Base-by-base conservation (phyloP, 2,113 vertebrate species). In the Leucosticte australis region DNA sequence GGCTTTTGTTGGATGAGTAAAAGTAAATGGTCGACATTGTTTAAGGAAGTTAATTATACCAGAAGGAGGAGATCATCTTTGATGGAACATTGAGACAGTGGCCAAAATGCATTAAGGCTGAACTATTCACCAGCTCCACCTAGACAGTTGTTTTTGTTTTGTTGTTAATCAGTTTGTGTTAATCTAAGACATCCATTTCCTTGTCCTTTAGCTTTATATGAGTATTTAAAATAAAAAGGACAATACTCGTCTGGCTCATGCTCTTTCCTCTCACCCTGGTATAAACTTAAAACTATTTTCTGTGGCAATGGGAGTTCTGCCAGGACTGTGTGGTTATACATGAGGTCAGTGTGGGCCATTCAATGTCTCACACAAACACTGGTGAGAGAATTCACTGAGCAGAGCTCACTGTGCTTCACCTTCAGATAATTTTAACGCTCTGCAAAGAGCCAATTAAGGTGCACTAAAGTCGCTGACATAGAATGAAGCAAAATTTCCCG, bases 71-170 rank as follows among this genome's bases (percentile, higher is more conserved):
- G 55, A 74, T 88, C 22, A 7, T 75, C 75, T 90, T 70, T 88
- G 75, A 14, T 60, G 52, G 85, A 89, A 86, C 76, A 49, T 64
- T 44, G 90, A 94, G 88, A 81, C 68, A 86, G 31, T 33, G 81
- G 85, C 68, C 94, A 92, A 93, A 90, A 80, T 52, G 35, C 56
- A 60, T 93, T 80, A 91, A 67, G 20, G 52, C 76, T 83, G 75
- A 82, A 37, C 69, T 94, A 5, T 94, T 85, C 75, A 70, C 39
- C 68, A 75, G 56, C 68, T 90, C 76, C 64, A 74, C 68, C 75
- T 77, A 74, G 49, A 30, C 4, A 41, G 35, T 68, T n/a, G 52
- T 63, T 81, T 57, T 67, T 81, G 49, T 52, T 94, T 89, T 84
- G 15, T 18, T 92, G 76, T 67, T 65, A 53, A 73, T 44, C 28